Evolutionary conservation across 1,140 invertebrate species (phyloP).

Genomic region (Hestina assimilis): DNA sequence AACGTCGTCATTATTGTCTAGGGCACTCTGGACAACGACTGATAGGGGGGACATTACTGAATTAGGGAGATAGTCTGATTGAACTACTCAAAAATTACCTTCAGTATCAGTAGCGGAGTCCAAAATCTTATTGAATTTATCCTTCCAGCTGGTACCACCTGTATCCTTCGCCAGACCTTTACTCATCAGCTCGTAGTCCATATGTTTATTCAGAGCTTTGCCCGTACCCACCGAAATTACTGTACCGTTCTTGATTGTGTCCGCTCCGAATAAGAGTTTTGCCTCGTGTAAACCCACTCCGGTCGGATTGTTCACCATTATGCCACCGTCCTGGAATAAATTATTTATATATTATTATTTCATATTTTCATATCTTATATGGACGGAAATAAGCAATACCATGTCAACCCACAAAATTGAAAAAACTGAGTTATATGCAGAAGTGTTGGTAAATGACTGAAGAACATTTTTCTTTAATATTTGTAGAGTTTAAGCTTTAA

Average conservation of each 20-base stretch:
- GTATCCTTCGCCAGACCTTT: slow-evolving; percentile 49
- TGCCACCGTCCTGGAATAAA: slow-evolving; percentile 88
- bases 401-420: too few relatives aligned
- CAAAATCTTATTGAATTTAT: slow-evolving; percentile 90
- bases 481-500: too few relatives aligned
- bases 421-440: too few relatives aligned
- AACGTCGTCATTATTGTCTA: too few relatives aligned
- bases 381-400: too few relatives aligned
- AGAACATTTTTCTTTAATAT: too few relatives aligned
- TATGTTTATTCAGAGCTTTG: slow-evolving; percentile 66
- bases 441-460: too few relatives aligned
- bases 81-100: slow-evolving; percentile 43
- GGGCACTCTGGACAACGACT: too few relatives aligned
- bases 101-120: slow-evolving; percentile 89
- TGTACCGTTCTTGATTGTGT: slow-evolving; percentile 84
- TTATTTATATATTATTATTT: not conserved
- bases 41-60: too few relatives aligned
- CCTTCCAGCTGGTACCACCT: slow-evolving; percentile 83
- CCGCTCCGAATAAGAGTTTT: slow-evolving; percentile 89
- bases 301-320: slow-evolving; percentile 94
- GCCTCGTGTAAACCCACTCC: slow-evolving; percentile 94
- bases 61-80: too few relatives aligned
- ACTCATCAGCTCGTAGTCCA: slow-evolving; percentile 59
- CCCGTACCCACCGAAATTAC: slow-evolving; percentile 95
- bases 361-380: too few relatives aligned